Evolutionary conservation across 2,797 vertebrate genomes (phyloP), one percentile per base, ranked within the genome.

Genomic region (Scolopax rusticola): DNA sequence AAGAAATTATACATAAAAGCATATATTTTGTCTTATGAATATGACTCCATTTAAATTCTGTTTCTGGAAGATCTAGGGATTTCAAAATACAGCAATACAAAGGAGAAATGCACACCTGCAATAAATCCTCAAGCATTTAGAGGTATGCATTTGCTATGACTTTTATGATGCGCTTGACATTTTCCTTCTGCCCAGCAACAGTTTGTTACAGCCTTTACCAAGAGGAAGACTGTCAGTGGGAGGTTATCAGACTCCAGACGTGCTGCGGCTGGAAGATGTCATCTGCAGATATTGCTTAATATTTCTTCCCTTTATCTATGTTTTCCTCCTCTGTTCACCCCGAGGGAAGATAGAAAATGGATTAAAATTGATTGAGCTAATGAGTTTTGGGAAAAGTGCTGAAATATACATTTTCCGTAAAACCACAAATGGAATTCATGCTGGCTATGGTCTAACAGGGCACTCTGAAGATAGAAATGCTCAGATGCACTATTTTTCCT

Each of bases 311-410:
- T 95, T 79, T 76, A 78, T 63, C 51, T 77, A 13, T 84, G 48
- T 71, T 90, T 92, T 59, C 57, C 40, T 79, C 17, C 14, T 83
- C 67, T 68, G 21, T 38, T 88, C 18, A 30, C 48, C 57, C 68
- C 25, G 33, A 36, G 40, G 84, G 30, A 79, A 79, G 59, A 64
- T 7, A 76, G 71, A 88, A 93, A 85, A 88, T 68, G 41, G 40
- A 86, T 82, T 83, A 63, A 71, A 88, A 95, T 79, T 88, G 71
- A 85, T 90, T 79, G 57, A 92, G 33, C 36, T 90, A 83, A 94
- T 59, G 76, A 90, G 57, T 93, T 90, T 79, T 61, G 57, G 70
- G 28, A 64, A 67, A 93, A 82, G 38, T 88, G 80, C 48, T 90
- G 73, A 83, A 90, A 78, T 88, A n/a, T 0, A 67, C 32, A 8